A percentile compares a stretch with the other conserved stretches of the same genome.
Evolutionary conservation across 2,888 invertebrate species (phyloP).

Genomic region (Pardosa pseudoannulata): DNA sequence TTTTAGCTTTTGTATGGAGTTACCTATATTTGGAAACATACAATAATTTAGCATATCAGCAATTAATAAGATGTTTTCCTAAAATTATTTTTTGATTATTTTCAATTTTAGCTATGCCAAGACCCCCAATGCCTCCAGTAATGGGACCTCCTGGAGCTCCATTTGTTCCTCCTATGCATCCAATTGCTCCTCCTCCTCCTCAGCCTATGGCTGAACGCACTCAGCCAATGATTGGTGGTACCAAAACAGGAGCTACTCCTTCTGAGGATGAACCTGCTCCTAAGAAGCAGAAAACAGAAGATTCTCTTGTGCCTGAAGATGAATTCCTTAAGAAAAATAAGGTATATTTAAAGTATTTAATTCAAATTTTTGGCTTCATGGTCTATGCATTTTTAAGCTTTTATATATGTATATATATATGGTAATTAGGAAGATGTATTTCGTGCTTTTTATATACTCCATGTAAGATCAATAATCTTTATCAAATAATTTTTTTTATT

Average conservation of each 20-base stretch:
- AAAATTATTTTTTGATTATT: neutral
- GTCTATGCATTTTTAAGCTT: no score
- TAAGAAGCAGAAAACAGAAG: conserved; percentile 94
- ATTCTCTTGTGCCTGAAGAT: conserved; percentile 92
- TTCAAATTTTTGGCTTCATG: no score
- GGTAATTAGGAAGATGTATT: no score
- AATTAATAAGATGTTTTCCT: no score
- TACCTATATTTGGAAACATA: no score
- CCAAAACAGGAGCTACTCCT: conserved; percentile 75
- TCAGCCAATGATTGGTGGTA: conserved; percentile 66
- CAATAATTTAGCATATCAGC: no score
- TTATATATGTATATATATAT: no score
- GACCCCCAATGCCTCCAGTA: conserved; percentile 72
- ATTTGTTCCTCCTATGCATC: conserved; percentile 62
- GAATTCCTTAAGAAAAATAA: conserved; percentile 83
- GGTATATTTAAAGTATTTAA: conserved; percentile 36
- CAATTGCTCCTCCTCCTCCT: conserved; percentile 77
- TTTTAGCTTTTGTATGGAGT: no score
- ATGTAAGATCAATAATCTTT: no score
- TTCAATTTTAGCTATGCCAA: conserved; percentile 66
- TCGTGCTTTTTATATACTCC: no score
- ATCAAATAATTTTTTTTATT: no score
- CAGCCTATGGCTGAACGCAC: conserved; percentile 64
- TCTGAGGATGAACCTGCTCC: conserved; percentile 89
- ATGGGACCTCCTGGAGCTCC: conserved; percentile 63